These are phyloP conservation scores for Achatina immaculata DNA, from an alignment of 1,140 invertebrate genomes.

Conservation along the genomic window DNA sequence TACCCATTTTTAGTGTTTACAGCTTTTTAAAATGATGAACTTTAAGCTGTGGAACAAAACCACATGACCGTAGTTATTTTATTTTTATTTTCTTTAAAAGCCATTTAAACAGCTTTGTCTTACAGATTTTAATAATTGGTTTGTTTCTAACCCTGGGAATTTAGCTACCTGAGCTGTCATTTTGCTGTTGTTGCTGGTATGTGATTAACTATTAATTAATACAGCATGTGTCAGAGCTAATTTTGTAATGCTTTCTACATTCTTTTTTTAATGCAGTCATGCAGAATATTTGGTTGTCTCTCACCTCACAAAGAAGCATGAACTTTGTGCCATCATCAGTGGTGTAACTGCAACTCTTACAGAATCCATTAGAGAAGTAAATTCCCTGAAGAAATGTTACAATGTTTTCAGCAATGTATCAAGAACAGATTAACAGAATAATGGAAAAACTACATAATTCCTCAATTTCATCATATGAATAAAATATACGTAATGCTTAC, in stretches of 20 bases:
- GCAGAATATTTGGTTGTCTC: not conserved
- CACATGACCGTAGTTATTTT: too few relatives aligned
- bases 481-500: not conserved
- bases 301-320: slow-evolving; percentile 67
- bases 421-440: not conserved
- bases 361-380: slow-evolving; percentile 70
- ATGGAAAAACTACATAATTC: not conserved
- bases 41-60: too few relatives aligned
- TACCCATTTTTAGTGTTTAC: too few relatives aligned
- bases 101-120: too few relatives aligned
- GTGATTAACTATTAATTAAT: not conserved
- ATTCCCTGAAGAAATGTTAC: slow-evolving; percentile 64
- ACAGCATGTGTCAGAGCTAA: not conserved
- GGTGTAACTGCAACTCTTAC: slow-evolving; percentile 64
- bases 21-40: too few relatives aligned
- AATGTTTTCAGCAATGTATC: not conserved
- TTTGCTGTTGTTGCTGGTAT: not conserved
- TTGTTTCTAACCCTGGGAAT: slow-evolving; percentile 13
- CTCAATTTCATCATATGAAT: not conserved
- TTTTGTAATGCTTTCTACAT: not conserved
- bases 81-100: too few relatives aligned
- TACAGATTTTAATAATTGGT: not conserved
- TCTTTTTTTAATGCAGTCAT: too few relatives aligned
- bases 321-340: slow-evolving; percentile 41
- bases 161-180: not conserved